phyloP scores from a whole-genome alignment of 2,888 invertebrate species.

The Latheticus oryzae region DNA sequence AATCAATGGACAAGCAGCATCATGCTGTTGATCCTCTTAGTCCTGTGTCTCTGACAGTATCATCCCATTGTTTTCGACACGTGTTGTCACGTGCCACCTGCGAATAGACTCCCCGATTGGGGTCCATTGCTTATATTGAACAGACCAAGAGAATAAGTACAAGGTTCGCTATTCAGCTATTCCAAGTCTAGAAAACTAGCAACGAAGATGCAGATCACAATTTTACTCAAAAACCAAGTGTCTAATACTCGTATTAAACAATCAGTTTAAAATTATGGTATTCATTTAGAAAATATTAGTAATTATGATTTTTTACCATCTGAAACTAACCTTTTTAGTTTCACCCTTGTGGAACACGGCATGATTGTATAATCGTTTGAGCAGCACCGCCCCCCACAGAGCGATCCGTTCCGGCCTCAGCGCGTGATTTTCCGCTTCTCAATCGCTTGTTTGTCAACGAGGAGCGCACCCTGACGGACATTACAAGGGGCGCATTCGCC shows the following conservation, averaged over 20 bases:
- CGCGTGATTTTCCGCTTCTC: conserved; percentile 60
- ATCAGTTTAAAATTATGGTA: too few species aligned
- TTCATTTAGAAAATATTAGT: too few species aligned
- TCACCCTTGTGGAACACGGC: conserved; percentile 46
- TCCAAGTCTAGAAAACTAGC: too few species aligned
- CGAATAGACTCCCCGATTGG: conserved; percentile 44
- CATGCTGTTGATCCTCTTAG: conserved; percentile 53
- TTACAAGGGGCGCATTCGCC: conserved; percentile 29
- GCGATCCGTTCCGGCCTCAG: conserved; percentile 49
- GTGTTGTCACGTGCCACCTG: conserved; percentile 57
- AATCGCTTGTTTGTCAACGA: conserved; percentile 62
- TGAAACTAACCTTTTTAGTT: conserved; percentile 1
- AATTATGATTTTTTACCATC: too few species aligned
- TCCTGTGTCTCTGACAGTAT: conserved; percentile 51
- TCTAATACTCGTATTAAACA: too few species aligned
- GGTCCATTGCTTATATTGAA: conserved; percentile 31
- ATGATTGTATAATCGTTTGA: conserved; percentile 52
- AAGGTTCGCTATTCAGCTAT: neutral
- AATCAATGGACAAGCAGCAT: conserved; percentile 32
- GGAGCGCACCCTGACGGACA: conserved; percentile 40
- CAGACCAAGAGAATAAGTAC: neutral
- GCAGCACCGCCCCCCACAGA: conserved; percentile 47
- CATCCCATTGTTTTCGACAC: conserved; percentile 56
- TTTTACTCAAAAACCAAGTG: too few species aligned
- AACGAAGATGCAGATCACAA: too few species aligned